Base-by-base conservation (phyloP, 2,888 invertebrate species). In the Xestoiulus laeticollis region DNA sequence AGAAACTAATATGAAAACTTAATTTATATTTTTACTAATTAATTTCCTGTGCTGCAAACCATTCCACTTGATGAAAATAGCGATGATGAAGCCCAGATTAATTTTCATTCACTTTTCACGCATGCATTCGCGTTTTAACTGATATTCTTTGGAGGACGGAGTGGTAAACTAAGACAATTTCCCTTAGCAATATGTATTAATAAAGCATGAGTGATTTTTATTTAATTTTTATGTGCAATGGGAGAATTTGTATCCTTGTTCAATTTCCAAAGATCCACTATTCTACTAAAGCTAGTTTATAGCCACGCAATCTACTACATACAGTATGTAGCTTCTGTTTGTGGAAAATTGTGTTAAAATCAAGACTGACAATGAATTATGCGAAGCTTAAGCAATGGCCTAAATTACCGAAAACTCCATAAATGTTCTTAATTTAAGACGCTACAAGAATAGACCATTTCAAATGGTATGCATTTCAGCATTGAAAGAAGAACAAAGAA, bases 21-120 rank as follows among this genome's bases (percentile, higher is more conserved):
- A n/a, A 68, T 68, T 26, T 26, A 68, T 59, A 59, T 59, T 59
- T n/a, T 59, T 59, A 59, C n/a, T n/a, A 59, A 59, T 59, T n/a
- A 59, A 59, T 59, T 59, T 59, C 59, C 10, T 12, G 68, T 68
- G 12, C 26, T 68, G 12, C 26, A 19, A 68, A 26, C 68, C n/a
- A 8, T 68, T 10, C 12, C 6, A 22, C 48, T 0, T 48, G 19
- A 48, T 48, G 48, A 3, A 43, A 8, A 48, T 48, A 48, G 38
- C 38, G 38, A 48, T 3, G 3, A 48, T 48, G 43, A 8, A 43
- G 16, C 19, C 48, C 8, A 48, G 48, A 48, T 48, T 48, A 48
- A 48, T 48, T n/a, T 48, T 48, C 48, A 48, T 48, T 12, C 48
- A 19, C 48, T 48, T 14, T 48, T 10, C 48, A 48, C 48, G 48